Percentiles rank a stretch among this genome's conserved stretches.
Evolutionary conservation across 2,797 vertebrate genomes (phyloP).

Genomic region (Simalia tracyae): DNA sequence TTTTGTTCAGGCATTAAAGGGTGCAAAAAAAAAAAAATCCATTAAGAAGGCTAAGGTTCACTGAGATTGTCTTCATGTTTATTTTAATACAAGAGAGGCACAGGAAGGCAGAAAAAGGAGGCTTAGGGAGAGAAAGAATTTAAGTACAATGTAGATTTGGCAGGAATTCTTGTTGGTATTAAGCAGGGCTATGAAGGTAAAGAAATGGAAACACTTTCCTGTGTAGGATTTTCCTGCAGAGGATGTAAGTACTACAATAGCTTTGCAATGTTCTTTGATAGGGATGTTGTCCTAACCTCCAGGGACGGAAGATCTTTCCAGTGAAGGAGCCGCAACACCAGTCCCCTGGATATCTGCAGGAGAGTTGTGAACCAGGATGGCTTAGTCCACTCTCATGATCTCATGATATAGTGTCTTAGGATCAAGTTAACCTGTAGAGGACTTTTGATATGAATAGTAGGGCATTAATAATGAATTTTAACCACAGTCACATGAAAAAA

Average conservation of each 20-base stretch:
- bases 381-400: not conserved
- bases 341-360: not conserved
- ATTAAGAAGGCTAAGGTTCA: not conserved
- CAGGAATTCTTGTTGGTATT: not conserved
- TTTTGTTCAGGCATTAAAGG: not conserved
- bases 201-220: not conserved
- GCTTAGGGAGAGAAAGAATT: not conserved
- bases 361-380: not conserved
- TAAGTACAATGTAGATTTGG: not conserved
- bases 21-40: not conserved
- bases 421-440: too few species aligned
- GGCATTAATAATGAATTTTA: too few species aligned
- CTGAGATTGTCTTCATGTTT: not conserved
- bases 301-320: not conserved
- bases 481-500: too few species aligned
- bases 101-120: not conserved
- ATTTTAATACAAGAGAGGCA: not conserved
- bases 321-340: not conserved
- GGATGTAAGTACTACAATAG: not conserved
- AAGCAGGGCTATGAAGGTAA: not conserved
- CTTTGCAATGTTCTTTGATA: not conserved
- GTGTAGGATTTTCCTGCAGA: not conserved
- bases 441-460: too few species aligned
- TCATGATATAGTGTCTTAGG: not conserved
- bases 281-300: not conserved